Conservation (phyloP, 1,140 invertebrate species). For the Zaprionus africanus region DNA sequence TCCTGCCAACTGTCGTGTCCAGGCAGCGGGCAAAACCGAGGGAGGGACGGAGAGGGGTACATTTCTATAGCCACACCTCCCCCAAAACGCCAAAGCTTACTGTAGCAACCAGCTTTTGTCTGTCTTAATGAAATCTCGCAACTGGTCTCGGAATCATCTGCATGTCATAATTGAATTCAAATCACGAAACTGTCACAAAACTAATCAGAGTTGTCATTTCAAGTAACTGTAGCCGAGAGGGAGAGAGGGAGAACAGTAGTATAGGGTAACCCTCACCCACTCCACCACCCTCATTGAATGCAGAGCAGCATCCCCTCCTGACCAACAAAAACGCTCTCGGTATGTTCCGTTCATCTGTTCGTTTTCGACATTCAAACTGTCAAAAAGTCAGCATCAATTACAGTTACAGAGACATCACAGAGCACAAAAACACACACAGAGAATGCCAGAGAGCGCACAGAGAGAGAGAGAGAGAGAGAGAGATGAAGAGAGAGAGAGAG, state of each 20-base stretch:
- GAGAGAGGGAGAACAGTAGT: not conserved
- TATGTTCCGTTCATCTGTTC: conserved; percentile 59
- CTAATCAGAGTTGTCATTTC: conserved; percentile 78
- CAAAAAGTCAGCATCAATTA: conserved; percentile 83
- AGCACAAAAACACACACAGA: conserved; percentile 45
- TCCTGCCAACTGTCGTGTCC: conserved; percentile 23
- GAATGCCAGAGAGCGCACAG: conserved; percentile 31
- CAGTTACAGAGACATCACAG: conserved; percentile 74
- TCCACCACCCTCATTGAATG: not conserved
- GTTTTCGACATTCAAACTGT: conserved; percentile 79
- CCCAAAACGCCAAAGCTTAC: not conserved
- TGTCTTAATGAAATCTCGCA: conserved; percentile 12
- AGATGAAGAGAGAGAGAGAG: conserved; percentile 21
- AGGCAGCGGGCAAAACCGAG: not conserved
- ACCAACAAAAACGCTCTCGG: not conserved
- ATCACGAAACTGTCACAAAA: conserved; percentile 80
- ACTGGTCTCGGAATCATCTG: conserved; percentile 45
- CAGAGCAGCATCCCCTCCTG: not conserved
- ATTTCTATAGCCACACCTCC: not conserved
- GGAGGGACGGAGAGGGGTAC: not conserved
- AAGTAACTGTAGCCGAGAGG: conserved; percentile 39
- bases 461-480: not conserved
- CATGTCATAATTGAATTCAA: conserved; percentile 78
- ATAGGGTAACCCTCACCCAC: not conserved
- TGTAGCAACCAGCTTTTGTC: conserved; percentile 36